Conservation (phyloP, 2,888 invertebrate genomes). For the Callosobruchus maculatus region DNA sequence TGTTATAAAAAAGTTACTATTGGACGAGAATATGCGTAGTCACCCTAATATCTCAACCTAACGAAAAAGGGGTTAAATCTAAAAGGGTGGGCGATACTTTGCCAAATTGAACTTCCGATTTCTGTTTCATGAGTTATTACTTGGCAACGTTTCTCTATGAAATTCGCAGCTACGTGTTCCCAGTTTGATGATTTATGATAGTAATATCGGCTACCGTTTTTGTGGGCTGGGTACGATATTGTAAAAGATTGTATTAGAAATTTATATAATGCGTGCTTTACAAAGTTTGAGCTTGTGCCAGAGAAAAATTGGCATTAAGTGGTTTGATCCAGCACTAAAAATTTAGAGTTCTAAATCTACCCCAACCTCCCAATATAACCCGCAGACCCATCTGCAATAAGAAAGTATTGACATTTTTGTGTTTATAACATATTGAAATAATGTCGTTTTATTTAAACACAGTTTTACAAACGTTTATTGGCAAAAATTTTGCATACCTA, state of each 20-base stretch:
- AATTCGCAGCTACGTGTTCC: background rate
- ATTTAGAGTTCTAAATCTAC: no score
- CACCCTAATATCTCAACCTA: background rate
- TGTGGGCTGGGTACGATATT: background rate
- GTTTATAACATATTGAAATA: no score
- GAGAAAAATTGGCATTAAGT: no score
- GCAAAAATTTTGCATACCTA: no score
- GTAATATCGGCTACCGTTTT: background rate
- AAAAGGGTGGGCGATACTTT: background rate
- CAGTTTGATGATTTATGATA: background rate
- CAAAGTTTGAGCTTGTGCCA: background rate
- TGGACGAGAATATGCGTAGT: background rate
- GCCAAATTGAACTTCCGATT: background rate
- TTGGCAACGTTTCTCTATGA: background rate
- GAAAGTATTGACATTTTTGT: no score
- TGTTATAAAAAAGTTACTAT: no score
- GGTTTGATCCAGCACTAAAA: no score
- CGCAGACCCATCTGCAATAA: no score
- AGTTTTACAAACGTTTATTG: no score
- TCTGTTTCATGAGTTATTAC: background rate
- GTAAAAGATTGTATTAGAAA: background rate
- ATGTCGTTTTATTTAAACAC: no score
- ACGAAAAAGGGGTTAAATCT: background rate
- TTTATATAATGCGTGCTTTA: background rate
- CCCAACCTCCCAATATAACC: no score